A percentile compares a stretch with the other conserved stretches of the same genome.
Conservation (phyloP, 2,113 vertebrate species). For the Toxotes jaculatrix region DNA sequence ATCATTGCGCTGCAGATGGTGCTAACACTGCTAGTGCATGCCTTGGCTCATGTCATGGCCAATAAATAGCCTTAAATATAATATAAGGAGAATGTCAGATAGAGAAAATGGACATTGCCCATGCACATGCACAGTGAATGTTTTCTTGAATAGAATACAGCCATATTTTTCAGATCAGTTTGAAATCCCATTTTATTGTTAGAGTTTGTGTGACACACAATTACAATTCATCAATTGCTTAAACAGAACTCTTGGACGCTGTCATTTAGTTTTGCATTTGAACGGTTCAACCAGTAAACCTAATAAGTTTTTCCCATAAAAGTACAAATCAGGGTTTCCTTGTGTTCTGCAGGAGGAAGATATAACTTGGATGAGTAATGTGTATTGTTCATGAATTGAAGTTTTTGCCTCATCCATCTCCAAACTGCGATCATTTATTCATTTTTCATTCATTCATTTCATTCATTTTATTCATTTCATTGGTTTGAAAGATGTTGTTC, state of each 20-base stretch:
- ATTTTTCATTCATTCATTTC: slow-evolving; percentile 24
- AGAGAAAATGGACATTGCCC: slow-evolving; percentile 41
- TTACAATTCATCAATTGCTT: background rate
- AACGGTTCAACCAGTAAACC: slow-evolving; percentile 10
- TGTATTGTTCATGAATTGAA: background rate
- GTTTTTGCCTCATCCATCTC: slow-evolving; percentile 4
- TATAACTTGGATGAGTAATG: background rate
- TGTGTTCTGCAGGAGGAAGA: background rate
- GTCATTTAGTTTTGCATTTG: slow-evolving; percentile 20
- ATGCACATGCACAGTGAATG: slow-evolving; percentile 5
- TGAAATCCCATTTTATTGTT: slow-evolving; percentile 10
- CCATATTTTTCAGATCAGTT: slow-evolving; percentile 1
- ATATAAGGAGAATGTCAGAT: slow-evolving; percentile 60
- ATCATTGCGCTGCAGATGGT: slow-evolving; percentile 79
- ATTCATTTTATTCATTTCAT: no score
- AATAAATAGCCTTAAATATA: slow-evolving; percentile 70
- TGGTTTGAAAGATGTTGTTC: no score
- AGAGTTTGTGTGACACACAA: background rate
- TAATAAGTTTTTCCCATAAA: background rate
- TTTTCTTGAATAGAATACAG: background rate
- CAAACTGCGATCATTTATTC: background rate
- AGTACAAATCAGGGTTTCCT: background rate
- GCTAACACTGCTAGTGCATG: slow-evolving; percentile 56
- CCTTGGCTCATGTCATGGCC: slow-evolving; percentile 53
- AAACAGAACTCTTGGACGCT: slow-evolving; percentile 10